Evolutionary conservation across 2,113 vertebrate species (phyloP).

Genomic region (Pycnonotus jocosus): DNA sequence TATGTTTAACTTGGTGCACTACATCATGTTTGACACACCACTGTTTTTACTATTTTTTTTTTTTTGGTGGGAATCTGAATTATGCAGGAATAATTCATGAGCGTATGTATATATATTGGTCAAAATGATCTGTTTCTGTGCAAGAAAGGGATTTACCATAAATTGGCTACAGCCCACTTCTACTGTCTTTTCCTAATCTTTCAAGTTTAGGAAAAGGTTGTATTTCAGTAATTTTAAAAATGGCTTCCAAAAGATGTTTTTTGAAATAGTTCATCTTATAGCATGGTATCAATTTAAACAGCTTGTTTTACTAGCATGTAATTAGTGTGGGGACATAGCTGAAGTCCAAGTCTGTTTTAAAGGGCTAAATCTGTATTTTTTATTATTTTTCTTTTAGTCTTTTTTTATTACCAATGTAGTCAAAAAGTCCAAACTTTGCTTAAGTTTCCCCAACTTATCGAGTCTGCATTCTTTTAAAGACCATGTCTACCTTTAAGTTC

Average conservation of each 20-base stretch:
- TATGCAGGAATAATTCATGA: neutral
- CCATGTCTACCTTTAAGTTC: neutral
- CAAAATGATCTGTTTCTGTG: neutral
- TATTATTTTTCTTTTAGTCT: neutral
- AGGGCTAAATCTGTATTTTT: neutral
- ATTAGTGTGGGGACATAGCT: neutral
- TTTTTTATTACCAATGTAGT: neutral
- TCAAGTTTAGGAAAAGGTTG: neutral
- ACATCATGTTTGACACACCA: neutral
- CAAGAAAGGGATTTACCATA: neutral
- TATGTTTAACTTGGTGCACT: neutral
- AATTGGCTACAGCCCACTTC: neutral
- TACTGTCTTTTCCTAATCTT: neutral
- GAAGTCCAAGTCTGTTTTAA: neutral
- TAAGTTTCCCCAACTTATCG: neutral
- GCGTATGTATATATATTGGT: neutral
- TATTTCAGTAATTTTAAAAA: neutral
- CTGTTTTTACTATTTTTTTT: neutral
- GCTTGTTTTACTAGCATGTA: neutral
- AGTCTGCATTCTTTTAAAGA: neutral
- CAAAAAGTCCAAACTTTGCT: neutral
- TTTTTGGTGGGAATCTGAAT: neutral
- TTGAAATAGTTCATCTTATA: fast-evolving
- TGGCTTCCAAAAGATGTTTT: neutral
- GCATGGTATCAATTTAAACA: neutral